phyloP scores from a whole-genome alignment of 1,140 invertebrate genomes.

The Cyphomyrmex costatus region DNA sequence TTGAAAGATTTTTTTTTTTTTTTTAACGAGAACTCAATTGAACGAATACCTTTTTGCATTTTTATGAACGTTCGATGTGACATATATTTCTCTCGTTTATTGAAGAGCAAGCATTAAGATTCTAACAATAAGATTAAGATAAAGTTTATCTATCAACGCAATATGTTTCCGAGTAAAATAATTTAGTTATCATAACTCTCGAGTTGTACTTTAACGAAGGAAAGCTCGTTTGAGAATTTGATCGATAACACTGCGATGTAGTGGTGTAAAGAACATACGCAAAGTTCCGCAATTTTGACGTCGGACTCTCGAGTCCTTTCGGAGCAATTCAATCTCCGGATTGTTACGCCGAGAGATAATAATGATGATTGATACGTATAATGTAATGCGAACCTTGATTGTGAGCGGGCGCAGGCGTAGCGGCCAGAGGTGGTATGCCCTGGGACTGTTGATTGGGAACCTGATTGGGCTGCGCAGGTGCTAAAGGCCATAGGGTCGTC shows the following conservation, averaged over 20 bases:
- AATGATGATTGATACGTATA: conserved; percentile 37
- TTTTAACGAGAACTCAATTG: background rate
- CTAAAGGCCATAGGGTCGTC: conserved; percentile 87
- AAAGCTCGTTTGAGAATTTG: background rate
- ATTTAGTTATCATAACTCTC: background rate
- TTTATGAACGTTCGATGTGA: background rate
- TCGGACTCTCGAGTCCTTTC: background rate
- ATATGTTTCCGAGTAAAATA: background rate
- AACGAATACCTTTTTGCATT: background rate
- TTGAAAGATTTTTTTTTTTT: background rate
- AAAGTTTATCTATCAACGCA: background rate
- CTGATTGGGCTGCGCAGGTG: conserved; percentile 84
- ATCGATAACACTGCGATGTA: background rate
- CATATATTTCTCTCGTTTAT: too few relatives aligned
- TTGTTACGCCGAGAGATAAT: conserved; percentile 12
- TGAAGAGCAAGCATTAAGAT: background rate
- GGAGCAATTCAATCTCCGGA: background rate
- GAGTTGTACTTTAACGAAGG: background rate
- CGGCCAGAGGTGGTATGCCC: conserved; percentile 84
- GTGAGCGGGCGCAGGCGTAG: conserved; percentile 86
- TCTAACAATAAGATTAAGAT: background rate
- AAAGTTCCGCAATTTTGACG: background rate
- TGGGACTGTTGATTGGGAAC: conserved; percentile 82
- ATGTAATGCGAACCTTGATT: conserved; percentile 83
- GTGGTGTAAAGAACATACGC: background rate